Evolutionary conservation across 2,888 invertebrate genomes (phyloP).

Genomic region (Choristoneura rosaceana): DNA sequence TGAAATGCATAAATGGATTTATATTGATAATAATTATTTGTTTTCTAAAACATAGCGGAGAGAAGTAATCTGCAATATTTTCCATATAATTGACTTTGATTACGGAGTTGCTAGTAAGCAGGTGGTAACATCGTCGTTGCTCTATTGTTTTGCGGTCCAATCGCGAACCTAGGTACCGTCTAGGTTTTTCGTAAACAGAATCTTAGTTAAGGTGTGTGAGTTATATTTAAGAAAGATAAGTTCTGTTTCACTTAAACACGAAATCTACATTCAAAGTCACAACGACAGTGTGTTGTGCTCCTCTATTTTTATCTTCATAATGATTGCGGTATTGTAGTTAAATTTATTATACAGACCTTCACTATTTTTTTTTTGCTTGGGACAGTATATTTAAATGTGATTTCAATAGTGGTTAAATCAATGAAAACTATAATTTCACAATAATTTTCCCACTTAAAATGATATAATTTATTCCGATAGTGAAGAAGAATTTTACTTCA

Average conservation of each 20-base stretch:
- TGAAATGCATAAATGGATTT: too few species aligned
- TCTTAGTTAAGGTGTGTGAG: too few species aligned
- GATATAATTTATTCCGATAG: too few species aligned
- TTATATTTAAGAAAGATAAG: not conserved
- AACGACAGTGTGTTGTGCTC: not conserved
- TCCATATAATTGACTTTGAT: not conserved
- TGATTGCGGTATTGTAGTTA: not conserved
- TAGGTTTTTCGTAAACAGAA: constrained; percentile 2
- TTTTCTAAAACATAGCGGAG: too few species aligned
- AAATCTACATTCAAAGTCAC: not conserved
- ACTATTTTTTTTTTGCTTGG: too few species aligned
- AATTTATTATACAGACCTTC: too few species aligned
- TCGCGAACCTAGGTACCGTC: not conserved
- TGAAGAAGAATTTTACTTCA: not conserved
- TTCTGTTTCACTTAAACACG: not conserved
- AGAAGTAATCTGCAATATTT: not conserved
- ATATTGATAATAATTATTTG: too few species aligned
- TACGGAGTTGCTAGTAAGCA: not conserved
- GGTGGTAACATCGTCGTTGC: not conserved
- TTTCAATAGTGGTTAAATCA: too few species aligned
- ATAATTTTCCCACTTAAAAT: too few species aligned
- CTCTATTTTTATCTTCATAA: not conserved
- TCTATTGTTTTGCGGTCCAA: constrained; percentile 9
- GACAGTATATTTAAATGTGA: too few species aligned
- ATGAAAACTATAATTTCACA: too few species aligned